Conservation (phyloP, 2,888 invertebrate species). For the Mamestra brassicae region DNA sequence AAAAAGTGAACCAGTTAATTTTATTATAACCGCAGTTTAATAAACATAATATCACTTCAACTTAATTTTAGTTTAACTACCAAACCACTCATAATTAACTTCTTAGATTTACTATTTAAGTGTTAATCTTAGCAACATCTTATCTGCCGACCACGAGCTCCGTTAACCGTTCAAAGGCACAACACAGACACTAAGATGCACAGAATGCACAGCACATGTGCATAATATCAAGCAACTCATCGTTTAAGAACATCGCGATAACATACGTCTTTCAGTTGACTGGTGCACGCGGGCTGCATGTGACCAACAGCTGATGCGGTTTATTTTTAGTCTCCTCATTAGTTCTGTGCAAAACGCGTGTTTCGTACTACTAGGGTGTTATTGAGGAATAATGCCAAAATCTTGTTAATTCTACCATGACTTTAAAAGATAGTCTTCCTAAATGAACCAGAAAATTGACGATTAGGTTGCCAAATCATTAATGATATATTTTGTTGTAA, state of each 20-base stretch:
- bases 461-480: not conserved
- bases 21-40: slow-evolving; percentile 1
- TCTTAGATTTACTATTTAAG: slow-evolving; percentile 26
- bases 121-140: slow-evolving; percentile 37
- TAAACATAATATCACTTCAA: slow-evolving; percentile 5
- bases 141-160: slow-evolving; percentile 30
- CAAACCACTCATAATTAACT: slow-evolving; percentile 24
- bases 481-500: no score
- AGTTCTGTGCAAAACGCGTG: slow-evolving; percentile 4
- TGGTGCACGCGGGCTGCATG: slow-evolving; percentile 46
- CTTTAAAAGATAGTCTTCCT: not conserved
- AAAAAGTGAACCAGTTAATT: not conserved
- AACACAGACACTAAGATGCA: slow-evolving; percentile 26
- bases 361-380: slow-evolving; percentile 1
- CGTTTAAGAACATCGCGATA: slow-evolving; percentile 55
- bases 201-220: slow-evolving; percentile 45
- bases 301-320: slow-evolving; percentile 49
- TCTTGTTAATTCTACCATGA: not conserved
- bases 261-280: slow-evolving; percentile 49
- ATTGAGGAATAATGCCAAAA: slow-evolving; percentile 10
- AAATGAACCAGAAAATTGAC: no score
- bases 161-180: slow-evolving; percentile 22
- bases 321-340: slow-evolving; percentile 47
- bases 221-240: slow-evolving; percentile 45
- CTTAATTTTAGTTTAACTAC: not conserved